These are phyloP conservation scores for Meteorus colon DNA, from an alignment of 2,888 invertebrate species.

Conservation along the genomic window DNA sequence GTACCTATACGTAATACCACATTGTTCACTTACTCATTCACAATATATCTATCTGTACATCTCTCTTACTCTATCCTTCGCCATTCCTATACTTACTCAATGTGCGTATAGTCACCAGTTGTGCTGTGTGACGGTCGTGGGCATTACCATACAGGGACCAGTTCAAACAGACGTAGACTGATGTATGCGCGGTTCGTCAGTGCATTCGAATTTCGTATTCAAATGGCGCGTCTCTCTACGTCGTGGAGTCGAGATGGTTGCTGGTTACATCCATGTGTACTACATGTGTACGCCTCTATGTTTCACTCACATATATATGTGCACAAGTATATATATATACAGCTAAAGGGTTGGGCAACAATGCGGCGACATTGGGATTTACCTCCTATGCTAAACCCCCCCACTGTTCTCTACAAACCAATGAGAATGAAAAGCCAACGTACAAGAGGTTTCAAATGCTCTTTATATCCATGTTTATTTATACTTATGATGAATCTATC, in stretches of 20 bases:
- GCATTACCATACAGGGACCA: conserved; percentile 70
- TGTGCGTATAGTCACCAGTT: conserved; percentile 33
- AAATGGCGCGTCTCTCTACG: conserved; percentile 65
- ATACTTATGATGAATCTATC: no score
- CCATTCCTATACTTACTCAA: conserved; percentile 28
- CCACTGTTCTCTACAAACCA: neutral
- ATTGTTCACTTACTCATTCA: conserved; percentile 8
- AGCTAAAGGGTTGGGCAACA: conserved; percentile 22
- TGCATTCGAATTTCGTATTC: conserved; percentile 71
- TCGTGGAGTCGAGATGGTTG: conserved; percentile 41
- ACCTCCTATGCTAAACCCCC: neutral
- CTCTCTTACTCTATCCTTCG: conserved; percentile 11
- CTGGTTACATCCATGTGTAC: conserved; percentile 42
- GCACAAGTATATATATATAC: neutral
- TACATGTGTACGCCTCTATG: conserved; percentile 26
- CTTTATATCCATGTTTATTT: no score
- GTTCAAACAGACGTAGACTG: conserved; percentile 71
- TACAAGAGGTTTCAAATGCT: no score
- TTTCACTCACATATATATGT: neutral
- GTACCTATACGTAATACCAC: conserved; percentile 5
- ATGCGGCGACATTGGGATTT: conserved; percentile 7
- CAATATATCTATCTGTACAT: no score
- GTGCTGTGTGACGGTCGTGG: conserved; percentile 42
- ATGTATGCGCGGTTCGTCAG: conserved; percentile 71
- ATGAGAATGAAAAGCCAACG: neutral